These are phyloP conservation scores for Phallusia fumigata DNA, from an alignment of 23 tunicate genomes.

Conservation along the genomic window DNA sequence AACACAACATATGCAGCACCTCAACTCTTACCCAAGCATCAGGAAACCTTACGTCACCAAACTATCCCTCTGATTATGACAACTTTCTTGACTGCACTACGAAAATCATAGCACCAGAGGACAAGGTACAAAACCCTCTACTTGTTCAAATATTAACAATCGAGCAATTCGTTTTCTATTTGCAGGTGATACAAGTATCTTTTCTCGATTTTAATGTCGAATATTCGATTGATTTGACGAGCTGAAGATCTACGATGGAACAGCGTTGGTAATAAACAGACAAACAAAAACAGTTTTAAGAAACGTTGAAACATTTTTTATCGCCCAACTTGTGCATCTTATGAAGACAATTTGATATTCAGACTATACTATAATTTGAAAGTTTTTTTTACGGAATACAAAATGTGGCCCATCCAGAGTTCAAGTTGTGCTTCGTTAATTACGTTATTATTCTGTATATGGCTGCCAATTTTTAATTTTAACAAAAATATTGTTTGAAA, in stretches of 20 bases:
- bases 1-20: background rate
- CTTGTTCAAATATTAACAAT: background rate
- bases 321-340: background rate
- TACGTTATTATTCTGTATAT: no score
- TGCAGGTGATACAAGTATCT: background rate
- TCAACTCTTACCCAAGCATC: background rate
- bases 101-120: background rate
- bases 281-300: background rate
- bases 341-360: background rate
- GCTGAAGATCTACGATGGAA: background rate
- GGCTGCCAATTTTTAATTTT: no score
- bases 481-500: no score
- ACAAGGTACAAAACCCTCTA: background rate
- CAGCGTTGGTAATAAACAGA: background rate
- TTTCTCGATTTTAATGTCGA: background rate
- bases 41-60: background rate
- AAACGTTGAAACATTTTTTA: no score
- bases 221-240: background rate
- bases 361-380: no score
- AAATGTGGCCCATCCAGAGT: background rate
- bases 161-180: background rate
- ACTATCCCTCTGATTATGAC: background rate
- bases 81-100: background rate
- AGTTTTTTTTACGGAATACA: background rate
- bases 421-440: background rate